A percentile compares a stretch with the other conserved stretches of the same genome.
Evolutionary conservation across 23 tunicate species (phyloP).

Genomic region (Botrylloides violaceus): DNA sequence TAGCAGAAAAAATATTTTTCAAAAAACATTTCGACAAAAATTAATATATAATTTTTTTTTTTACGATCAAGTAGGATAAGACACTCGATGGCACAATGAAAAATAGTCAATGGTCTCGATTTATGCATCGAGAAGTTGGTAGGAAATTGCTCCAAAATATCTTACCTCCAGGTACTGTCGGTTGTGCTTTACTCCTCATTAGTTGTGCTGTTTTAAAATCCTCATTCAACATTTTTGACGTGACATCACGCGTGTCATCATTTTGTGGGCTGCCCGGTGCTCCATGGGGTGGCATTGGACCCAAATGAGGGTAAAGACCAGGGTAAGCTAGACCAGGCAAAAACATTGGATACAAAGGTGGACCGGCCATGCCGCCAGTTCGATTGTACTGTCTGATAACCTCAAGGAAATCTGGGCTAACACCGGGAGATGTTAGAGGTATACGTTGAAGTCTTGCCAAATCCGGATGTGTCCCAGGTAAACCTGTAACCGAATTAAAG

Average conservation of each 20-base stretch:
- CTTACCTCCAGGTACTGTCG: background rate
- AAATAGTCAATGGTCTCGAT: too few species aligned
- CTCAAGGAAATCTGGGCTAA: background rate
- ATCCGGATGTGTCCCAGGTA: background rate
- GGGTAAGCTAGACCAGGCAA: background rate
- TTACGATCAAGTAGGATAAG: too few species aligned
- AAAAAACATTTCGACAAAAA: too few species aligned
- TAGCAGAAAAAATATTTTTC: too few species aligned
- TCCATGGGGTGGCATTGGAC: background rate
- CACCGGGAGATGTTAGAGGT: background rate
- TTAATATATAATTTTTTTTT: too few species aligned
- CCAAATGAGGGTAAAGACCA: background rate
- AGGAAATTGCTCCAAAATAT: background rate
- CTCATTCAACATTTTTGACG: conserved; percentile 34
- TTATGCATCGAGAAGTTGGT: too few species aligned
- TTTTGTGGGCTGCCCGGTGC: conserved; percentile 26
- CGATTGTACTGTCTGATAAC: background rate
- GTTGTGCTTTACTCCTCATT: conserved; percentile 29
- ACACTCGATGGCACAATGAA: too few species aligned
- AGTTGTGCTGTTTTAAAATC: conserved; percentile 64
- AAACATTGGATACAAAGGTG: background rate
- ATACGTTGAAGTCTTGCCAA: background rate
- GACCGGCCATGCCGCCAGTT: background rate
- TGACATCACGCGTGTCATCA: conserved; percentile 7
- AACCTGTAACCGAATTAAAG: background rate